These are phyloP conservation scores for Carettochelys insculpta DNA, from an alignment of 2,113 vertebrate genomes.

Conservation along the genomic window DNA sequence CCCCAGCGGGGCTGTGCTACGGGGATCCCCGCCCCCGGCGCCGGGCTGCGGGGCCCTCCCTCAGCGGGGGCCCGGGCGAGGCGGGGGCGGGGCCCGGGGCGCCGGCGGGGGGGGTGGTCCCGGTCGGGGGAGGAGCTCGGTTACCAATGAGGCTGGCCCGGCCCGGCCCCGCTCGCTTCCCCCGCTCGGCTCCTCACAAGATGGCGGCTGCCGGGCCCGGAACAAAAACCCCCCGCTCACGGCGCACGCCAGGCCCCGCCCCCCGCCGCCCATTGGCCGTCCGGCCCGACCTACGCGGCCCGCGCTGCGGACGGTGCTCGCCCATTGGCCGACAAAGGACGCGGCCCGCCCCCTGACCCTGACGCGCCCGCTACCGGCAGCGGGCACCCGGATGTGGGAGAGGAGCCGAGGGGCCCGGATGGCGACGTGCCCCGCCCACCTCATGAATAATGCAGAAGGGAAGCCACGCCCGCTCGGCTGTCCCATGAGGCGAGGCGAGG, in stretches of 20 bases:
- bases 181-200: slow-evolving; percentile 39
- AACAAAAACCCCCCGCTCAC: slow-evolving; percentile 9
- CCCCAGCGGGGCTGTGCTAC: too few species aligned
- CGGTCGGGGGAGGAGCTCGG: neutral
- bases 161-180: slow-evolving; percentile 11
- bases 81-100: too few species aligned
- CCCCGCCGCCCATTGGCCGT: slow-evolving; percentile 28
- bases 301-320: slow-evolving; percentile 63
- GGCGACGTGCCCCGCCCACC: neutral
- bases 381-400: neutral
- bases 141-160: neutral
- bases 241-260: slow-evolving; percentile 59
- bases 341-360: neutral
- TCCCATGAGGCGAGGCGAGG: neutral
- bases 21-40: too few species aligned
- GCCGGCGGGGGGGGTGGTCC: too few species aligned
- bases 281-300: slow-evolving; percentile 58
- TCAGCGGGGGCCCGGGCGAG: too few species aligned
- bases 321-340: slow-evolving; percentile 31
- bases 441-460: neutral
- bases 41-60: too few species aligned
- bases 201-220: slow-evolving; percentile 47
- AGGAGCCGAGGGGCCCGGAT: neutral
- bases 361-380: neutral
- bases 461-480: neutral